Conservation (phyloP, 2,113 vertebrate genomes). For the Eira barbara region DNA sequence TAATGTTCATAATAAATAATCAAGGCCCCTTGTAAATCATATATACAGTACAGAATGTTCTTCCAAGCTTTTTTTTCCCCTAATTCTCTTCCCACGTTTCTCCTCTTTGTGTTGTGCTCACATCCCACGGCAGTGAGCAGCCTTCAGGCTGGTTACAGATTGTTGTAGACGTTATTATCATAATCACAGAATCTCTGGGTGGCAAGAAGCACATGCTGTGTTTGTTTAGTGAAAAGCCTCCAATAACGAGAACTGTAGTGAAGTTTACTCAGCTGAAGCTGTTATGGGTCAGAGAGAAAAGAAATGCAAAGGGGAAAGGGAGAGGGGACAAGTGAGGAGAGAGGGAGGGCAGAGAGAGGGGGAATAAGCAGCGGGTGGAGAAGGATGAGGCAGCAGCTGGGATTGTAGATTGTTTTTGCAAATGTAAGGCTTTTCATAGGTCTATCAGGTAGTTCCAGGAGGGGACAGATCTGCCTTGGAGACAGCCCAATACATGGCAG, state of each 20-base stretch:
- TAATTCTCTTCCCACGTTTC: slow-evolving; percentile 61
- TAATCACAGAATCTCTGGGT: background rate
- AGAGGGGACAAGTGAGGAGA: no score
- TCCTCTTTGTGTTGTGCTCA: background rate
- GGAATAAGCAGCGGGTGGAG: background rate
- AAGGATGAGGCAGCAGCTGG: no score
- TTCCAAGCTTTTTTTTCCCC: background rate
- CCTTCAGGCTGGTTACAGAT: background rate
- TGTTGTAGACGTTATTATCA: background rate
- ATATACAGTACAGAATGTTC: slow-evolving; percentile 60
- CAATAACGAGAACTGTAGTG: background rate
- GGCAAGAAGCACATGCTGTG: background rate
- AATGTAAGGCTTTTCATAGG: background rate
- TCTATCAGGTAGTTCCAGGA: background rate
- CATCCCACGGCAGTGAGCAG: slow-evolving; percentile 16
- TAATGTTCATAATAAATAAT: slow-evolving; percentile 43
- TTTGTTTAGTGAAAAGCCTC: background rate
- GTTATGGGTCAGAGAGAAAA: background rate
- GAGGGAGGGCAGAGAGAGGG: background rate
- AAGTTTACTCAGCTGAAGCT: background rate
- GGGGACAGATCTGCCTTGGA: background rate
- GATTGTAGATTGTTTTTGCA: background rate
- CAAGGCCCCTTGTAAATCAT: slow-evolving; percentile 34
- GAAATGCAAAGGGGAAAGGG: background rate
- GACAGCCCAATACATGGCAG: background rate